Evolutionary conservation across 2,888 invertebrate species (phyloP), one percentile per base, ranked within the genome.

Genomic region (Tipula unca): DNA sequence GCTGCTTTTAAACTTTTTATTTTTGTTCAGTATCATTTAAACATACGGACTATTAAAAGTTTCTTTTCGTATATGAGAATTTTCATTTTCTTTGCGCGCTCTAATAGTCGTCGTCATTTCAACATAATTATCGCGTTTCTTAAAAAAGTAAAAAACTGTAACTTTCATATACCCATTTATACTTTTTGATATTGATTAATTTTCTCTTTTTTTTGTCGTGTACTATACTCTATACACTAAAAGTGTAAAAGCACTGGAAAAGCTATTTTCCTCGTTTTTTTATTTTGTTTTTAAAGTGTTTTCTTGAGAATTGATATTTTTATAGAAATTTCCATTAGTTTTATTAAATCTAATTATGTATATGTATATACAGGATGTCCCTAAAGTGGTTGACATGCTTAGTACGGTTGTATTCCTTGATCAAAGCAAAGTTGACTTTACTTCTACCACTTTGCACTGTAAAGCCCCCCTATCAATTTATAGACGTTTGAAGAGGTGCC

Each of bases 91-190:
- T 69, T 69, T 25, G 69, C 69, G 20, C 69, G 69, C 25, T 69
- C 69, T 69, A 69, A 69, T 69, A 69, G 69, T 69, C 69, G 13
- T 69, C 10, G 69, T 69, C 69, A 25, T 69, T 69, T 25, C 69
- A 69, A 69, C 69, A 69, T 69, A 69, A 69, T 69, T 69, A 69
- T 69, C 25, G 69, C 69, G 69, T 69, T 69, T 69, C 69, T 69
- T 69, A 10, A 25, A 69, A 69, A 69, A 25, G n/a, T 25, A 69
- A 69, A 69, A 69, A 8, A n/a, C n/a, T 69, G 48, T 48, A 17
- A 69, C 69, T 69, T 48, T 48, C 6, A n/a, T 25, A 25, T 25
- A 69, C 69, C 69, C 69, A 69, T 48, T n/a, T n/a, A 48, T 69
- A 69, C 25, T 13, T 25, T 69, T 25, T 69, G 8, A 10, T 69